These are phyloP conservation scores for Urosaurus nigricauda DNA, from an alignment of 2,797 vertebrate species.

Conservation along the genomic window DNA sequence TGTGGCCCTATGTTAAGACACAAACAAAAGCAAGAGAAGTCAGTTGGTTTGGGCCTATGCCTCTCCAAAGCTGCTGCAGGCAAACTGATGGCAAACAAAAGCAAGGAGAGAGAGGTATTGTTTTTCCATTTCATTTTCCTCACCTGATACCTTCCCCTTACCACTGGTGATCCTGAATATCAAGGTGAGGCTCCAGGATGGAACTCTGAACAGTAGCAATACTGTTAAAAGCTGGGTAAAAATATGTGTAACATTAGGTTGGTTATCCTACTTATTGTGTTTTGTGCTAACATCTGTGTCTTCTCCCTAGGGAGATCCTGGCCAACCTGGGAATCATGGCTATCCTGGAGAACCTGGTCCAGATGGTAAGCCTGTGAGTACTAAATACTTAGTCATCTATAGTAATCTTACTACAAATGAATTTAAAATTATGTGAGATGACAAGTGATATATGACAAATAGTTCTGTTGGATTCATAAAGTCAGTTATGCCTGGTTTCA, in stretches of 20 bases:
- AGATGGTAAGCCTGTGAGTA: constrained; percentile 99
- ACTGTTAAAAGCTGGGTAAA: too few species aligned
- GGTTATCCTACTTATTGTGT: not conserved
- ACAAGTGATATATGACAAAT: not conserved
- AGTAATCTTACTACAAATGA: constrained; percentile 66
- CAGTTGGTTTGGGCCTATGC: not conserved
- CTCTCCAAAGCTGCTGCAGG: not conserved
- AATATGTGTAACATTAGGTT: not conserved
- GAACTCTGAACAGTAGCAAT: too few species aligned
- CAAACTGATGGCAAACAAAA: not conserved
- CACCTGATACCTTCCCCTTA: not conserved
- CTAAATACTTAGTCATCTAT: constrained; percentile 92
- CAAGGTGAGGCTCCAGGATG: too few species aligned
- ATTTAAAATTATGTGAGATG: constrained; percentile 18
- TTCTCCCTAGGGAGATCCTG: constrained; percentile 87
- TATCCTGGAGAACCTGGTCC: constrained; percentile 93
- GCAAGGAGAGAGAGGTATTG: not conserved
- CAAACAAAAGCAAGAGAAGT: not conserved
- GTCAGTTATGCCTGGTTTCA: not conserved
- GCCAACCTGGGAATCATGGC: constrained; percentile 85
- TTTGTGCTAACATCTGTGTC: constrained; percentile 15
- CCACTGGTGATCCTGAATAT: too few species aligned
- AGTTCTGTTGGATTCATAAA: constrained; percentile 15
- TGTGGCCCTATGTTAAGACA: not conserved
- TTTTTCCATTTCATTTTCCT: not conserved